Conservation (phyloP, 2,113 vertebrate species). For the Gila orcuttii region DNA sequence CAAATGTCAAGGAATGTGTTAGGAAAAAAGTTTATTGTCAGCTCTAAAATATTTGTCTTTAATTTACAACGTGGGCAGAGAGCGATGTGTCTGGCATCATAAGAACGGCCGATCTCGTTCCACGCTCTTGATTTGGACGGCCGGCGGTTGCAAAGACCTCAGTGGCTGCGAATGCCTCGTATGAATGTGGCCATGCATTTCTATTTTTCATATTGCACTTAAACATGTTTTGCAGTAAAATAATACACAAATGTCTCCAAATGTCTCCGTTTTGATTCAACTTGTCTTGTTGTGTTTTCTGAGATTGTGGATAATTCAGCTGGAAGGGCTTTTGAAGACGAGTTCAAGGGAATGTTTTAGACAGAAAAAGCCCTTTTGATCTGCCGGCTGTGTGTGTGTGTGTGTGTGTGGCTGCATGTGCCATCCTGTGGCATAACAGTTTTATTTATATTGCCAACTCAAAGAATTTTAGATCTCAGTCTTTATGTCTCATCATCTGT, state of each 20-base stretch:
- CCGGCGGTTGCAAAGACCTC: too few species aligned
- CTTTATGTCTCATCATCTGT: background rate
- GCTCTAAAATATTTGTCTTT: conserved; percentile 11
- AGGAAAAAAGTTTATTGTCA: background rate
- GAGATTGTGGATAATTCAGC: conserved; percentile 4
- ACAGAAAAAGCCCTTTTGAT: background rate
- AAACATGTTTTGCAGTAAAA: background rate
- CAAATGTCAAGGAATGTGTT: background rate
- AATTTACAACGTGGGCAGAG: conserved; percentile 3
- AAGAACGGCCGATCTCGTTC: background rate
- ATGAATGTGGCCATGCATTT: background rate
- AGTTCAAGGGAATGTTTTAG: conserved; percentile 11
- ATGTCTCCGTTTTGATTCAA: background rate
- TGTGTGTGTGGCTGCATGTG: background rate
- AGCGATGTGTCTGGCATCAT: background rate
- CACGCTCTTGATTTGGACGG: too few species aligned
- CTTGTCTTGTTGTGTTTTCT: conserved; percentile 4
- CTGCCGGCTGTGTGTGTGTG: too few species aligned
- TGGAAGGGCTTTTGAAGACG: conserved; percentile 11
- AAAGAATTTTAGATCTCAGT: background rate
- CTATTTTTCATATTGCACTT: conserved; percentile 32
- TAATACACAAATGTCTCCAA: background rate
- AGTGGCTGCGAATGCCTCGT: background rate
- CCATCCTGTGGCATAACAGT: background rate
- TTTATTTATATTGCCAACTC: background rate